These are phyloP conservation scores for Neoitamus cyanurus DNA, from an alignment of 2,888 invertebrate species.

Conservation along the genomic window DNA sequence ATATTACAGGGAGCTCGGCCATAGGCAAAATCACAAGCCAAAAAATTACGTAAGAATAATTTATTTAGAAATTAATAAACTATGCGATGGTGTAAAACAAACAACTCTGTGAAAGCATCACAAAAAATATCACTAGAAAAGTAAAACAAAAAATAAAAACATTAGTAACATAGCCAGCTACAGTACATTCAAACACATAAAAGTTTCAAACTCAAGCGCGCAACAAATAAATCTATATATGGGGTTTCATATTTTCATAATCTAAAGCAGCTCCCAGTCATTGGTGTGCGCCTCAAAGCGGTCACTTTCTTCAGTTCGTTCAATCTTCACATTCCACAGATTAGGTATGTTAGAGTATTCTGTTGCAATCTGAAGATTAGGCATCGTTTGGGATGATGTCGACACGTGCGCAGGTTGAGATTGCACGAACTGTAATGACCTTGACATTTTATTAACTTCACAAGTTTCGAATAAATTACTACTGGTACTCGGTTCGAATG, in stretches of 20 bases:
- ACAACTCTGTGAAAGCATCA: slow-evolving; percentile 18
- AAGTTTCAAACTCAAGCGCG: background rate
- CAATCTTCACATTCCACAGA: slow-evolving; percentile 70
- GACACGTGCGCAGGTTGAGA: slow-evolving; percentile 47
- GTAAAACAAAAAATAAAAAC: background rate
- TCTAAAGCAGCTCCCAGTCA: slow-evolving; percentile 63
- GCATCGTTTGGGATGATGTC: slow-evolving; percentile 49
- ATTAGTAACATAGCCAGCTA: background rate
- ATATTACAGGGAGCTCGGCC: background rate
- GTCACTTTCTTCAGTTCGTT: slow-evolving; percentile 59
- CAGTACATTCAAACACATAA: background rate
- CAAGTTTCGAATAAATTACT: slow-evolving; percentile 8
- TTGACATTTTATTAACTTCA: slow-evolving; percentile 36
- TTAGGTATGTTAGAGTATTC: slow-evolving; percentile 70
- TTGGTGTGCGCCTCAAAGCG: slow-evolving; percentile 57
- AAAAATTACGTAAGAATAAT: background rate
- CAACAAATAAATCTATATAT: background rate
- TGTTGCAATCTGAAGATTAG: slow-evolving; percentile 58
- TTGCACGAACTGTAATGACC: slow-evolving; percentile 44
- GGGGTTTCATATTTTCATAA: background rate
- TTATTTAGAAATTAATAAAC: slow-evolving; percentile 11
- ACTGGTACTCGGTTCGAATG: slow-evolving; percentile 41
- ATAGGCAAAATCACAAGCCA: background rate
- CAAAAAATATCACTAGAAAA: slow-evolving; percentile 10
- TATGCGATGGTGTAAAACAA: background rate